Percentiles rank a stretch among this genome's conserved stretches.
Conservation (phyloP, 2,888 invertebrate genomes). For the Nowickia ferox region DNA sequence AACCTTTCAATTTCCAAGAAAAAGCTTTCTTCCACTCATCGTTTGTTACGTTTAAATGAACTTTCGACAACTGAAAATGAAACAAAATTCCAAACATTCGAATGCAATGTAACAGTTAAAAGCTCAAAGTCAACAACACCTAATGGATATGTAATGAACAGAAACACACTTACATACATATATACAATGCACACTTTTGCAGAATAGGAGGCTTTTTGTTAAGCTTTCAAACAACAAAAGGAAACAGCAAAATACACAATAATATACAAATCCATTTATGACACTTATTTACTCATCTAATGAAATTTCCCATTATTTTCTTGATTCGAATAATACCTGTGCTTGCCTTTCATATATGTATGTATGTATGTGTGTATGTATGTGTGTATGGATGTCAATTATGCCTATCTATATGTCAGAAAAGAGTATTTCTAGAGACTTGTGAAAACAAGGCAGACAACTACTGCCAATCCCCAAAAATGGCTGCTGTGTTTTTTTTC, state of each 20-base stretch:
- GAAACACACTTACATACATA: not conserved
- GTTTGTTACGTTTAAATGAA: not conserved
- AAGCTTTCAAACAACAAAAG: not conserved
- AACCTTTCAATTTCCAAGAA: not conserved
- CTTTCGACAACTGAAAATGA: not conserved
- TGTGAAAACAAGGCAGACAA: not conserved
- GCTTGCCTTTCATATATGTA: not conserved
- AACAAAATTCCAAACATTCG: not conserved
- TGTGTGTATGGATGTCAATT: too few species aligned
- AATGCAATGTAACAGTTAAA: not conserved
- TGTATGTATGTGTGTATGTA: too few species aligned
- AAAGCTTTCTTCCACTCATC: not conserved
- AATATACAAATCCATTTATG: not conserved
- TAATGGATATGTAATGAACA: not conserved
- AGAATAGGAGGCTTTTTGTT: not conserved
- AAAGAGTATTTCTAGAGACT: not conserved
- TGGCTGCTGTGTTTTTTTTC: slow-evolving; percentile 59
- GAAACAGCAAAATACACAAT: slow-evolving; percentile 4
- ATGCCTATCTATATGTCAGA: not conserved
- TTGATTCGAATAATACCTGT: not conserved
- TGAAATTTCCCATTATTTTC: slow-evolving; percentile 62
- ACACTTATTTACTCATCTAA: not conserved
- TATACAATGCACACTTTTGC: not conserved
- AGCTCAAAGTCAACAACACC: not conserved
- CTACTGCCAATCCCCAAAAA: slow-evolving; percentile 63